These are phyloP conservation scores for Microtus ochrogaster DNA, from an alignment of 2,113 vertebrate genomes.

Conservation along the genomic window DNA sequence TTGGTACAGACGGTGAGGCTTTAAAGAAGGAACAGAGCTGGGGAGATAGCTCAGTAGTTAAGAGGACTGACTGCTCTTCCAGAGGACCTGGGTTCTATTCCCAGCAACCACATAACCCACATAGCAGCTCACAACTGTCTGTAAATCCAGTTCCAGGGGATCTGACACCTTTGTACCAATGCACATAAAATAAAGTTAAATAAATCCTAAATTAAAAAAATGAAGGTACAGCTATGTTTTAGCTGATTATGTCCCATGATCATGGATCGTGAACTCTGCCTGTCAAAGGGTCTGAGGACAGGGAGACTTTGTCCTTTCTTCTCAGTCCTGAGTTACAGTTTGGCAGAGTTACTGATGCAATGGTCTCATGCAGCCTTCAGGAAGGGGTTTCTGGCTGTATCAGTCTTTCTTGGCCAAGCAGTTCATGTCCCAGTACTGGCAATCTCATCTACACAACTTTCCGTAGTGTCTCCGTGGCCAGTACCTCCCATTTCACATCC, in stretches of 20 bases:
- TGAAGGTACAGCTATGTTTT: neutral
- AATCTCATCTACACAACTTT: neutral
- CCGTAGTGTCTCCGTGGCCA: neutral
- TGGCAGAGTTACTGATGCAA: neutral
- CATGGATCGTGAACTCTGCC: neutral
- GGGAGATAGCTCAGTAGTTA: no score
- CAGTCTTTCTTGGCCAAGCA: neutral
- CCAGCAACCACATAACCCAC: no score
- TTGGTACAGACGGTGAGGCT: neutral
- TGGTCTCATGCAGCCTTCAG: neutral
- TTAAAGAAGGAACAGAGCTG: neutral
- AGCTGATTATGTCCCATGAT: neutral
- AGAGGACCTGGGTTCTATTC: no score
- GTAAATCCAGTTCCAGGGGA: no score
- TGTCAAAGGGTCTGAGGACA: neutral
- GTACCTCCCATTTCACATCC: neutral
- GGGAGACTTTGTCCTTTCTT: neutral
- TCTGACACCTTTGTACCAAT: no score
- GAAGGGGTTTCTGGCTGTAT: neutral
- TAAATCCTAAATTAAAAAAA: neutral
- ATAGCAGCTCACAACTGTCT: no score
- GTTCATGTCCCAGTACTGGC: constrained; percentile 18
- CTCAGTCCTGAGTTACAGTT: neutral
- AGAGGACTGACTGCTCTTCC: no score
- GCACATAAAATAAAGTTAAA: no score